Base-by-base conservation (phyloP, 2,888 invertebrate species). In the Muscina levida region DNA sequence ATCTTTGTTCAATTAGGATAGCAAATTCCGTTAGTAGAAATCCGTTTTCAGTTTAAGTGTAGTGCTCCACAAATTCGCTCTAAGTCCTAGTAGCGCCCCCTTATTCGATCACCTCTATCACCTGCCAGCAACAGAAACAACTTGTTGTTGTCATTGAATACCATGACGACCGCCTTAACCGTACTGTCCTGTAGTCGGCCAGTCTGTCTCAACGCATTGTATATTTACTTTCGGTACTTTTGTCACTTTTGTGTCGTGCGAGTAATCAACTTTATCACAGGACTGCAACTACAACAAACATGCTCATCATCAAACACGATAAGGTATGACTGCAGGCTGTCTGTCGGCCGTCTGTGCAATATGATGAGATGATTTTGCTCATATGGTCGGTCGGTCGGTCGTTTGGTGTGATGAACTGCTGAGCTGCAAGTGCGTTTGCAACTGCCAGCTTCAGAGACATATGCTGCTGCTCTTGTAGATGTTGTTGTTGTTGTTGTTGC, bases 211-310 rank as follows among this genome's bases (percentile, higher is more conserved):
- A 39, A 67, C 37, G 53, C 66, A 44, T 42, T 53, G 42, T 73
- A 65, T 71, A 53, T 80, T 76, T 72, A 70, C 72, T 73, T 80
- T 77, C 76, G 80, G 80, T 17, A 71, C 79, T 79, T 75, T 79
- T 79, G 79, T 79, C 79, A 79, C 80, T 81, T n/a, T n/a, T 67
- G 74, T 77, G 68, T 81, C 62, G 48, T 75, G 62, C 51, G 11
- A 70, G 56, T 81, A 71, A 72, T 77, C 62, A 68, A 11, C 42
- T 62, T 62, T 59, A 59, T 57, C 57, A 37, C 31, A 56, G 15
- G 0, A 57, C 11, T 15, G 15, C 24, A 59, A 31, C 59, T 39
- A 39, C n/a, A 59, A 39, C 37, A 71, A 65, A 66, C 71, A 66
- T 74, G 71, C 66, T 77, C 67, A 48, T 57, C 37, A 67, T 56